Evolutionary conservation across 1,140 invertebrate species (phyloP), one percentile per base, ranked within the genome.

Genomic region (Camponotus pennsylvanicus): DNA sequence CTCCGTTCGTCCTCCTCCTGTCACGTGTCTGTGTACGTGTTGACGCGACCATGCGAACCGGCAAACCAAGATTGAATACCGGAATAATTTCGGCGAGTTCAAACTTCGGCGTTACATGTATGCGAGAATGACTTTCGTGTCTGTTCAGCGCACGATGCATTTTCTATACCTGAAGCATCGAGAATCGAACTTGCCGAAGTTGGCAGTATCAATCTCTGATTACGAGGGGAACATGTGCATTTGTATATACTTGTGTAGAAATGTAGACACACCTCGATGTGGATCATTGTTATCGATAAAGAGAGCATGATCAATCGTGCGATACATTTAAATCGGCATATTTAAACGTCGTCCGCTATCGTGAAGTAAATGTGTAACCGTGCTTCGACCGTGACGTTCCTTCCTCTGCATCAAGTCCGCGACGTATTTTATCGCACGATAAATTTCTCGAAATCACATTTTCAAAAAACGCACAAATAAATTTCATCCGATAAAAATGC

Each of bases 11-110:
- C 8, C 21, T 8, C 11, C 15, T 32, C 40, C 11, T 67, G 52
- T 73, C 79, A 45, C 79, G 79, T 27, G 69, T 49, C 57, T 49
- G 52, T 59, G 37, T 69, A 57, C 77, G 64, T 70, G 67, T 75
- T 45, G 55, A 40, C 79, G 69, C 69, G 13, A 18, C 6, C 6
- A 18, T 42, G 21, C 32, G 42, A 71, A 59, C 78, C 21, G 40
- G 32, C 32, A 59, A 73, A 71, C 52, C 0, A 45, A 21, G 42
- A 59, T 80, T 11, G 77, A 67, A 15, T 52, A 37, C 13, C 34
- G 67, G 67, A 45, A 27, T 61, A 45, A 73, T 45, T 45, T 82
- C 32, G 49, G 77, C 45, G 52, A 73, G 52, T 45, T 59, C 21
- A 40, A 6, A 34, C 21, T 61, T n/a, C 27, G 55, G 3, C 6